Percentiles rank a stretch among this genome's conserved stretches.
Evolutionary conservation across 23 tunicate species (phyloP).

Genomic region (Corella eumyota): DNA sequence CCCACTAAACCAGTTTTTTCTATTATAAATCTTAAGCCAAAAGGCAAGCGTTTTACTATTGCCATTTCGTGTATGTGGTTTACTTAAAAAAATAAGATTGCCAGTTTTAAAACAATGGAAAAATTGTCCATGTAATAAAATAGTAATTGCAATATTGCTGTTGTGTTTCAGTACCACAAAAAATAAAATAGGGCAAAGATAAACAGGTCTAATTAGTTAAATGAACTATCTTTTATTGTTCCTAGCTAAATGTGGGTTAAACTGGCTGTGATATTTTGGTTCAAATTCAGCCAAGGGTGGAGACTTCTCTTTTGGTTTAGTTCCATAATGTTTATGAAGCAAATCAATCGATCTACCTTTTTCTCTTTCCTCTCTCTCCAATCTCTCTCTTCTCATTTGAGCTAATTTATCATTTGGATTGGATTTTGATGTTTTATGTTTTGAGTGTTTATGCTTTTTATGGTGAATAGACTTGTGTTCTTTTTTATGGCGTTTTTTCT

Average conservation of each 20-base stretch:
- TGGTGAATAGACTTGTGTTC: slow-evolving; percentile 34
- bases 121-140: too few species aligned
- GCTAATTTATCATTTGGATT: slow-evolving; percentile 44
- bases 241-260: slow-evolving; percentile 72
- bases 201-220: too few species aligned
- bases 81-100: too few species aligned
- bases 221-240: slow-evolving; percentile 46
- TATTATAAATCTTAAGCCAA: too few species aligned
- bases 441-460: slow-evolving; percentile 19
- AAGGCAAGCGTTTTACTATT: too few species aligned
- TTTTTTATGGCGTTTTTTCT: slow-evolving; percentile 49
- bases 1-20: too few species aligned
- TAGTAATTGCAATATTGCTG: too few species aligned
- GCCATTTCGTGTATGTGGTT: too few species aligned
- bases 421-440: neutral
- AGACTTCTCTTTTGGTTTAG: neutral
- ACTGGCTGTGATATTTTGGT: slow-evolving; percentile 69
- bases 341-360: slow-evolving; percentile 29
- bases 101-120: too few species aligned
- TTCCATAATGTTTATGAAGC: slow-evolving; percentile 35
- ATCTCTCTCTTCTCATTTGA: slow-evolving; percentile 47
- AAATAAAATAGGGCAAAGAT: too few species aligned
- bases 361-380: slow-evolving; percentile 75
- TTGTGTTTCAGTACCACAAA: too few species aligned
- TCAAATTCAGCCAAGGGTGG: neutral